Evolutionary conservation across 2,888 invertebrate species (phyloP), one percentile per base, ranked within the genome.

Genomic region (Cyrtodaria siliqua): DNA sequence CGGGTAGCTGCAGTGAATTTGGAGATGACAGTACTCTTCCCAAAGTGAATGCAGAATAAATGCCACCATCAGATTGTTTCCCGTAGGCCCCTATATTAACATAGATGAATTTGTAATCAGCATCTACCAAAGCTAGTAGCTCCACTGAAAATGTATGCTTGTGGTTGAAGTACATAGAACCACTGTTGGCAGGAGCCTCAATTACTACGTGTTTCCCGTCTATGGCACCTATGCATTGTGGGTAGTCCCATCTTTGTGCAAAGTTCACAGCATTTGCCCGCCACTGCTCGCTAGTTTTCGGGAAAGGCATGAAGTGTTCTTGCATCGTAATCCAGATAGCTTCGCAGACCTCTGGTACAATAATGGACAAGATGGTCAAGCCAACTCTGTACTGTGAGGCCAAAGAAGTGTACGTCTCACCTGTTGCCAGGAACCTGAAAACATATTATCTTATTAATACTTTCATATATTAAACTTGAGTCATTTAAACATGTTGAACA

Each of bases 81-180:
- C 92, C 90, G 79, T 90, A 89, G 27, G 83, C 80, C 14, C 92
- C 92, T 53, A 90, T 81, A 80, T 91, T 89, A 9, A 92, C 88
- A 75, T 82, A 89, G 12, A 87, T 76, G 82, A 87, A 87, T 18
- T 89, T 88, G 72, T 92, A 93, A 72, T 93, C 82, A 23, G 91
- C 91, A 85, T 93, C 92, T 9, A 89, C 92, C n/a, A 70, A 26
- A n/a, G 73, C 73, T 14, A 73, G n/a, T 23, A 78, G 59, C 70
- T 8, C 33, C 47, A 47, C 72, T 16, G 87, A 73, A 74, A 86
- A 84, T 18, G 75, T 55, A 1, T 60, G 63, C 44, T 76, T 71
- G 55, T 79, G 78, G 29, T 78, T 78, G 49, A 47, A 57, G 38
- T 67, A 71, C 23, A 67, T 27, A 27, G 71, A 79, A 8, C 69